A percentile compares a stretch with the other conserved stretches of the same genome.
These are phyloP conservation scores for Ranitomeya imitator DNA, from an alignment of 2,113 vertebrate species.

Conservation along the genomic window DNA sequence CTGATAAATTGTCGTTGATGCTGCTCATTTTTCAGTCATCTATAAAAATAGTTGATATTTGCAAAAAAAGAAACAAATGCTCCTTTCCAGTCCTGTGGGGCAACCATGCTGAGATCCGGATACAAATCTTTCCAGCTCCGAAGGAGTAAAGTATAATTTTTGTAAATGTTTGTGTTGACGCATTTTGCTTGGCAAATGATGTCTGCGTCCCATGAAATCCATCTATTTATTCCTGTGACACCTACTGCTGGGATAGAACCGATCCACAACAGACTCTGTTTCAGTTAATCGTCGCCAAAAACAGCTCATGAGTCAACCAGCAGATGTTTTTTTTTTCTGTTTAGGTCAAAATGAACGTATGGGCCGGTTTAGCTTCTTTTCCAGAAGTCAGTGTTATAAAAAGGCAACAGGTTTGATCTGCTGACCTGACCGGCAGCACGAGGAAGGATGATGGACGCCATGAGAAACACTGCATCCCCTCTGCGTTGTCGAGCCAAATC, in stretches of 20 bases:
- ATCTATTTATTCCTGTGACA: slow-evolving; percentile 68
- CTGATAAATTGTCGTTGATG: background rate
- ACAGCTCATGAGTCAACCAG: slow-evolving; percentile 64
- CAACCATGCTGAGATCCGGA: slow-evolving; percentile 21
- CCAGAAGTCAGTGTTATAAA: slow-evolving; percentile 61
- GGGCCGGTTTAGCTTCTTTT: slow-evolving; percentile 58
- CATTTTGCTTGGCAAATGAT: slow-evolving; percentile 58
- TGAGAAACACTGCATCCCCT: slow-evolving; percentile 59
- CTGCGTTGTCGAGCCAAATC: slow-evolving; percentile 56
- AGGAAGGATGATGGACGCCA: slow-evolving; percentile 61
- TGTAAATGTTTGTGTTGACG: slow-evolving; percentile 60
- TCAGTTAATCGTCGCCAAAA: slow-evolving; percentile 66
- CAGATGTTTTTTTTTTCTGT: slow-evolving; percentile 64
- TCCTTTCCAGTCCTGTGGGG: background rate
- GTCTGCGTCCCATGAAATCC: slow-evolving; percentile 66
- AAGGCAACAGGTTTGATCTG: slow-evolving; percentile 64
- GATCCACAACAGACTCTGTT: slow-evolving; percentile 67
- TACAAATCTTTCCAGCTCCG: slow-evolving; percentile 31
- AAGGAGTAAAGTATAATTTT: slow-evolving; percentile 43
- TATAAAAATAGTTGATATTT: slow-evolving; percentile 14
- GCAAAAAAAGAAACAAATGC: slow-evolving; percentile 3
- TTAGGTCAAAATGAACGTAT: slow-evolving; percentile 65
- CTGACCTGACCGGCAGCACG: slow-evolving; percentile 63
- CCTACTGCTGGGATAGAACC: slow-evolving; percentile 68
- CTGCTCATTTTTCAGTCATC: background rate